These are phyloP conservation scores for Triplophysa dalaica DNA, from an alignment of 2,113 vertebrate species.

Conservation along the genomic window DNA sequence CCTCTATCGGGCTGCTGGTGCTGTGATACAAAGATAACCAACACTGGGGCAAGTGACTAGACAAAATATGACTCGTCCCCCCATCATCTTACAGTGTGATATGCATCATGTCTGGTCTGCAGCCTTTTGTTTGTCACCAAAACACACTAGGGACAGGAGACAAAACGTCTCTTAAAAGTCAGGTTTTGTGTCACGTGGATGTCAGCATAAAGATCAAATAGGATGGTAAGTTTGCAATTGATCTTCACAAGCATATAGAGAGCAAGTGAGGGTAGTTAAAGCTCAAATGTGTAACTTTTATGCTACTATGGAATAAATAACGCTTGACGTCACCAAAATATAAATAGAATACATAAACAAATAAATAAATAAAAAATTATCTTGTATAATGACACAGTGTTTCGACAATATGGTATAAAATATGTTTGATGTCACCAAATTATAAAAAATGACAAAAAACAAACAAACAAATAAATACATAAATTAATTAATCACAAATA, in stretches of 20 bases:
- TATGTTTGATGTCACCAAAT: no score
- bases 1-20: slow-evolving; percentile 64
- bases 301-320: no score
- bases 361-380: no score
- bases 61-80: slow-evolving; percentile 69
- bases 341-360: no score
- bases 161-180: neutral
- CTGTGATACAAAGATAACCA: slow-evolving; percentile 68
- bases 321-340: no score
- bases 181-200: neutral
- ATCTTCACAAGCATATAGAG: neutral
- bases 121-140: slow-evolving; percentile 35
- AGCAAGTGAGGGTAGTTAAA: neutral
- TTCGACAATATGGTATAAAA: no score
- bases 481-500: no score
- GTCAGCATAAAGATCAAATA: neutral
- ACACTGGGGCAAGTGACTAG: slow-evolving; percentile 59
- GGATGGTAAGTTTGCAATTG: neutral
- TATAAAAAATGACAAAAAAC: no score
- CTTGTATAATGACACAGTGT: no score
- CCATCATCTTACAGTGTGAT: slow-evolving; percentile 45
- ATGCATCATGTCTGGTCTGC: slow-evolving; percentile 59
- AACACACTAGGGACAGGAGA: neutral
- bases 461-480: no score
- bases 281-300: no score